Conservation (phyloP, 2,113 vertebrate species). For the Neofelis nebulosa region DNA sequence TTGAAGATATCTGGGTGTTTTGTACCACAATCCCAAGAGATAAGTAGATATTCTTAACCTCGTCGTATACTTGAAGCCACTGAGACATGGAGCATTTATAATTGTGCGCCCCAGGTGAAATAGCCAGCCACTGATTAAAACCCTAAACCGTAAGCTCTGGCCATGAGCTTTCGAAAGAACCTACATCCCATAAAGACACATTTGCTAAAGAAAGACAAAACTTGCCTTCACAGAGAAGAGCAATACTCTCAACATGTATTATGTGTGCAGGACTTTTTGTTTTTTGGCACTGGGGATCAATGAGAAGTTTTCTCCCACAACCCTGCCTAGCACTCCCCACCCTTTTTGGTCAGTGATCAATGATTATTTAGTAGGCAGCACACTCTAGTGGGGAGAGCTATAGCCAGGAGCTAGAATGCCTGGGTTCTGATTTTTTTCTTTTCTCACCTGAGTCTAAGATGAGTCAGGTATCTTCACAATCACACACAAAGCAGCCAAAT, state of each 20-base stretch:
- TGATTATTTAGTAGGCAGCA: conserved; percentile 74
- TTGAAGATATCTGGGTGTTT: background rate
- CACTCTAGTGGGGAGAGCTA: conserved; percentile 75
- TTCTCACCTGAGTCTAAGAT: background rate
- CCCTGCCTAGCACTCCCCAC: background rate
- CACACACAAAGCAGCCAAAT: background rate
- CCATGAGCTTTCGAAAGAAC: background rate
- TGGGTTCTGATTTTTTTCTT: conserved; percentile 48
- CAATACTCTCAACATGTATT: background rate
- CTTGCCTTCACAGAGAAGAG: conserved; percentile 8
- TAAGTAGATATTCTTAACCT: conserved; percentile 55
- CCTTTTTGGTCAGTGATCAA: background rate
- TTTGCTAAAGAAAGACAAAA: conserved; percentile 47
- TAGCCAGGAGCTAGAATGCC: conserved; percentile 56
- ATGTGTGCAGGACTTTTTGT: background rate
- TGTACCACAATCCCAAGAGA: conserved; percentile 17
- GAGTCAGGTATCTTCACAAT: background rate
- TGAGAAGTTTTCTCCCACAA: background rate
- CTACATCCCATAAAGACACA: background rate
- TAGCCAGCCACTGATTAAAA: conserved; percentile 53
- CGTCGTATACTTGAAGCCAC: background rate
- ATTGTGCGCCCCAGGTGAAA: conserved; percentile 42
- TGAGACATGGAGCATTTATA: conserved; percentile 43
- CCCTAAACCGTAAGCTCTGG: background rate
- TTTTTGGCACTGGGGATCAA: background rate